These are phyloP conservation scores for Enchytraeus crypticus DNA, from an alignment of 2,888 invertebrate genomes.

Conservation along the genomic window DNA sequence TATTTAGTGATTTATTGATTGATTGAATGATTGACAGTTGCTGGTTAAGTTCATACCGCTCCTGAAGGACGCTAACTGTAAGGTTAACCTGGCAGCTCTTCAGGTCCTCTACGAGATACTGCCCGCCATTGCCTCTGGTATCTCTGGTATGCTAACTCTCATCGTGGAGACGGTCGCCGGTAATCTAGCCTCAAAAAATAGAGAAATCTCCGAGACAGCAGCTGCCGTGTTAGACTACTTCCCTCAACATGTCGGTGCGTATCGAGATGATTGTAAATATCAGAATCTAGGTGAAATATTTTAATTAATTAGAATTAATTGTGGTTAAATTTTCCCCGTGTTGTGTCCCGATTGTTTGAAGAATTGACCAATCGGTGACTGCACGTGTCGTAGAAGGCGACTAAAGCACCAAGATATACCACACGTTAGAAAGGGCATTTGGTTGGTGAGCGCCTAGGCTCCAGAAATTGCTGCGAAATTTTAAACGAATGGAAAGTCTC, in stretches of 20 bases:
- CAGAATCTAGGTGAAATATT: too few species aligned
- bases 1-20: too few species aligned
- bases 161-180: slow-evolving; percentile 36
- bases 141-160: slow-evolving; percentile 35
- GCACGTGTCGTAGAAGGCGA: too few species aligned
- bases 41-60: slow-evolving; percentile 47
- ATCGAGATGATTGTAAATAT: too few species aligned
- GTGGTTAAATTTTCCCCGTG: too few species aligned
- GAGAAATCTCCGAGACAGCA: slow-evolving; percentile 41
- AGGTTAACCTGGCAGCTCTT: slow-evolving; percentile 45
- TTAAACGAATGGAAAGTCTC: too few species aligned
- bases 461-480: too few species aligned
- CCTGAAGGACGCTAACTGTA: slow-evolving; percentile 46
- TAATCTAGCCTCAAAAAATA: slow-evolving; percentile 46
- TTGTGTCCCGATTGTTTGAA: too few species aligned
- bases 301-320: not conserved
- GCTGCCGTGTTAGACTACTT: slow-evolving; percentile 37
- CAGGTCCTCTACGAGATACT: slow-evolving; percentile 35
- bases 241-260: slow-evolving; percentile 39
- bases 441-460: too few species aligned
- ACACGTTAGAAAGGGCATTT: too few species aligned
- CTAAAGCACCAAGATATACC: too few species aligned
- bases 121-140: slow-evolving; percentile 34
- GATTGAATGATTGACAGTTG: slow-evolving; percentile 31
- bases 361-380: too few species aligned